These are phyloP conservation scores for Brotula barbata DNA, from an alignment of 2,797 vertebrate genomes.

Conservation along the genomic window DNA sequence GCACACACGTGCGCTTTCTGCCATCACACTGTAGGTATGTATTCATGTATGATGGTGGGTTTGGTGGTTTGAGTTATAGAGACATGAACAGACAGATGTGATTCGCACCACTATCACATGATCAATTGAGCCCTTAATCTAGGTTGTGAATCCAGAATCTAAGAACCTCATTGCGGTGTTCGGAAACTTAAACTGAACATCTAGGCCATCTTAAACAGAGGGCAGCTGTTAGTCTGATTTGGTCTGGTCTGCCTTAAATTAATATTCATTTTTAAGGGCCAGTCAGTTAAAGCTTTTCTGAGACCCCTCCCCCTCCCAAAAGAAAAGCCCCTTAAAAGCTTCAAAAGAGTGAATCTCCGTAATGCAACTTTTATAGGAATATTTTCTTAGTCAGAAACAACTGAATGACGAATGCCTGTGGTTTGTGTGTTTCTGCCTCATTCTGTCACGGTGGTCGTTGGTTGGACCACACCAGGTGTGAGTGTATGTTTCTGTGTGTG, in stretches of 20 bases:
- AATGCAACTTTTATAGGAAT: constrained; percentile 43
- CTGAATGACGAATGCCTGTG: constrained; percentile 46
- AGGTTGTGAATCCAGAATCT: constrained; percentile 34
- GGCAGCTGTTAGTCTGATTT: constrained; percentile 31
- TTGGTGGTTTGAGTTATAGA: background rate
- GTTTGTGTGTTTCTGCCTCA: constrained; percentile 62
- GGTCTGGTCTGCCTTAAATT: constrained; percentile 4
- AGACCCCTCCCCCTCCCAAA: no score
- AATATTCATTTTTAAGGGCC: constrained; percentile 6
- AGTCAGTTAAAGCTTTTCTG: no score
- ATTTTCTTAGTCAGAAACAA: constrained; percentile 51
- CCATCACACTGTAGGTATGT: constrained; percentile 16
- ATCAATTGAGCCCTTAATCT: constrained; percentile 18
- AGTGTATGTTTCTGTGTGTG: constrained; percentile 46
- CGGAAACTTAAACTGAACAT: constrained; percentile 33
- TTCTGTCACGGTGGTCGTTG: constrained; percentile 67
- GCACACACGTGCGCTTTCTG: constrained; percentile 4
- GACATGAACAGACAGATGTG: background rate
- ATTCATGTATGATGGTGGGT: constrained; percentile 18
- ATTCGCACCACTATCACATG: constrained; percentile 8
- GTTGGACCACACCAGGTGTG: constrained; percentile 70
- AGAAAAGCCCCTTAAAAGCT: background rate
- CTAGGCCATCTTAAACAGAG: constrained; percentile 49
- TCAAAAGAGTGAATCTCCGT: background rate
- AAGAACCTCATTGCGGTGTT: constrained; percentile 45